Evolutionary conservation across 2,888 invertebrate genomes (phyloP).

Genomic region (Cetonia aurata): DNA sequence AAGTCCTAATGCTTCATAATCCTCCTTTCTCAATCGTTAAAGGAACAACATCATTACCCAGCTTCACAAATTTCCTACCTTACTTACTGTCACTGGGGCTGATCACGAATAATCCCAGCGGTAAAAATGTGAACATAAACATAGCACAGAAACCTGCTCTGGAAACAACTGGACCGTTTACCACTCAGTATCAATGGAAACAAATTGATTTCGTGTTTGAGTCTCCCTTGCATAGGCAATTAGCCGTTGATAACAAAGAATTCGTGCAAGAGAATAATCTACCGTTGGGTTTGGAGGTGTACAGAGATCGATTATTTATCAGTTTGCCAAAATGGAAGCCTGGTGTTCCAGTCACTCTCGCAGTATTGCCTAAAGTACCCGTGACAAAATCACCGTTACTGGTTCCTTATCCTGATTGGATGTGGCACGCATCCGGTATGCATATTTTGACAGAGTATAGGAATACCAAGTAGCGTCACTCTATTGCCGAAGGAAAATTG

Average conservation of each 20-base stretch:
- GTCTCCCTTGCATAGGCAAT: conserved; percentile 69
- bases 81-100: conserved; percentile 69
- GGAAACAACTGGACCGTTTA: conserved; percentile 71
- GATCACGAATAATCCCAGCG: conserved; percentile 32
- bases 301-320: conserved; percentile 78
- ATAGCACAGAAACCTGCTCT: conserved; percentile 47
- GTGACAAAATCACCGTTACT: conserved; percentile 72
- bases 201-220: conserved; percentile 81
- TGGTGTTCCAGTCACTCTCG: conserved; percentile 71
- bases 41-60: conserved; percentile 52
- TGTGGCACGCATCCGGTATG: conserved; percentile 73
- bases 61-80: conserved; percentile 56
- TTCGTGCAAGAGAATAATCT: conserved; percentile 81
- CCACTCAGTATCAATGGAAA: conserved; percentile 80
- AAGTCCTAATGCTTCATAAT: too few species aligned
- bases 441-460: not conserved
- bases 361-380: conserved; percentile 74
- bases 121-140: conserved; percentile 5
- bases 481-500: too few species aligned
- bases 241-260: conserved; percentile 72
- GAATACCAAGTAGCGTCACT: too few species aligned
- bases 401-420: conserved; percentile 83
- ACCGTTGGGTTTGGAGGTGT: conserved; percentile 80
- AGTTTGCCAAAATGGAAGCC: conserved; percentile 51
- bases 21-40: not conserved